Percentiles rank a stretch among this genome's conserved stretches.
These are phyloP conservation scores for Eleginops maclovinus DNA, from an alignment of 2,113 vertebrate genomes.

Conservation along the genomic window DNA sequence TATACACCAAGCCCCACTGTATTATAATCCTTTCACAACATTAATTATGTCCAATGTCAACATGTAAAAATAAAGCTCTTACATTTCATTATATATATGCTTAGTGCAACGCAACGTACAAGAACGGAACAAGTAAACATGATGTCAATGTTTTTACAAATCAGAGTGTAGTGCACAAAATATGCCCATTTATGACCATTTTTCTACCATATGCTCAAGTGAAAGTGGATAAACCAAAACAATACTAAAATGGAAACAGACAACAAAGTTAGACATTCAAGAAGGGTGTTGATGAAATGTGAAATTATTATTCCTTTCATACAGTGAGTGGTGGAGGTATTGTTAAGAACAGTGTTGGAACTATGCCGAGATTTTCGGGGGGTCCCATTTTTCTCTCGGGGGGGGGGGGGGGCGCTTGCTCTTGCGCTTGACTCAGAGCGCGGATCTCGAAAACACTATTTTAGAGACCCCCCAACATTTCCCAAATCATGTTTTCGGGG, in stretches of 20 bases:
- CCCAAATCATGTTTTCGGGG: too few relatives aligned
- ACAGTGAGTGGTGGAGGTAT: too few relatives aligned
- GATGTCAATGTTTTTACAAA: neutral
- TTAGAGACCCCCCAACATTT: too few relatives aligned
- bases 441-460: too few relatives aligned
- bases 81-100: constrained; percentile 11
- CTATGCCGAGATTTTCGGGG: too few relatives aligned
- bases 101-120: neutral
- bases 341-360: too few relatives aligned
- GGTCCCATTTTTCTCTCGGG: too few relatives aligned
- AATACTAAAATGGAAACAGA: neutral
- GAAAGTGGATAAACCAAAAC: neutral
- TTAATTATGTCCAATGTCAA: constrained; percentile 30
- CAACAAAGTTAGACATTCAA: neutral
- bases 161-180: neutral
- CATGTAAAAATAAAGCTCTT: constrained; percentile 19
- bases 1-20: constrained; percentile 24
- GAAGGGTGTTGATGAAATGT: too few relatives aligned
- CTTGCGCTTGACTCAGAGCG: too few relatives aligned
- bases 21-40: constrained; percentile 41
- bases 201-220: neutral
- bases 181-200: neutral
- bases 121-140: constrained; percentile 5
- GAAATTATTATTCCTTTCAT: too few relatives aligned
- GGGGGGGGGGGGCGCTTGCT: too few relatives aligned